A percentile compares a stretch with the other conserved stretches of the same genome.
Evolutionary conservation across 1,140 invertebrate genomes (phyloP).

Genomic region (Vollenhovia emeryi): DNA sequence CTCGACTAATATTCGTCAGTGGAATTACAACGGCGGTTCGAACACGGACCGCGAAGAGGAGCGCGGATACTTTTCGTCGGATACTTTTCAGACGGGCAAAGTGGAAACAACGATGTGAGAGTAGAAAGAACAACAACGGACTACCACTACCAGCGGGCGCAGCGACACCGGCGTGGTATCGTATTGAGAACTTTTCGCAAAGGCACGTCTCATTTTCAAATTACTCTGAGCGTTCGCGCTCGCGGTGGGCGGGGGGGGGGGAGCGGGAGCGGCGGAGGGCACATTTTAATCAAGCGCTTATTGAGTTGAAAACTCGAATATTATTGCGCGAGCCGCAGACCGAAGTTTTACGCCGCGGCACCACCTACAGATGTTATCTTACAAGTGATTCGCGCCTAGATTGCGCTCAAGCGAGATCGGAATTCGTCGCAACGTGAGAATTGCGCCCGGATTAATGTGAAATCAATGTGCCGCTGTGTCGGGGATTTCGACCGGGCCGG

Average conservation of each 20-base stretch:
- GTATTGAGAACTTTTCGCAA: constrained; percentile 75
- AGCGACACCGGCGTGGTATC: constrained; percentile 63
- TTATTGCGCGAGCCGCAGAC: constrained; percentile 71
- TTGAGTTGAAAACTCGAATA: constrained; percentile 79
- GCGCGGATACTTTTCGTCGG: constrained; percentile 35
- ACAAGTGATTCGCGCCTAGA: constrained; percentile 32
- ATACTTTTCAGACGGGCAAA: constrained; percentile 49
- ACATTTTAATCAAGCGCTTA: constrained; percentile 81
- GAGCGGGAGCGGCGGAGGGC: constrained; percentile 35
- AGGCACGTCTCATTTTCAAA: constrained; percentile 78
- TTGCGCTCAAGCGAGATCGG: constrained; percentile 23
- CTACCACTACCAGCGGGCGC: background rate
- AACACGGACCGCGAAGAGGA: background rate
- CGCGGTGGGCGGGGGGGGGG: background rate
- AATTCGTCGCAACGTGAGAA: constrained; percentile 3
- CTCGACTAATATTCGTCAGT: constrained; percentile 70
- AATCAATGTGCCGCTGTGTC: background rate
- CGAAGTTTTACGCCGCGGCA: constrained; percentile 65
- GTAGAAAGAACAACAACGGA: constrained; percentile 49
- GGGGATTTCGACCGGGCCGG: background rate
- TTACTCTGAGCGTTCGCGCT: constrained; percentile 67
- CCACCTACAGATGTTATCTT: constrained; percentile 51
- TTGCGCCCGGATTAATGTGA: background rate
- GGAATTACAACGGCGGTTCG: constrained; percentile 39
- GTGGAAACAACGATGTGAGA: constrained; percentile 46